Evolutionary conservation across 2,797 vertebrate species (phyloP), one percentile per base, ranked within the genome.

Genomic region (Melanotaenia maccullochi): DNA sequence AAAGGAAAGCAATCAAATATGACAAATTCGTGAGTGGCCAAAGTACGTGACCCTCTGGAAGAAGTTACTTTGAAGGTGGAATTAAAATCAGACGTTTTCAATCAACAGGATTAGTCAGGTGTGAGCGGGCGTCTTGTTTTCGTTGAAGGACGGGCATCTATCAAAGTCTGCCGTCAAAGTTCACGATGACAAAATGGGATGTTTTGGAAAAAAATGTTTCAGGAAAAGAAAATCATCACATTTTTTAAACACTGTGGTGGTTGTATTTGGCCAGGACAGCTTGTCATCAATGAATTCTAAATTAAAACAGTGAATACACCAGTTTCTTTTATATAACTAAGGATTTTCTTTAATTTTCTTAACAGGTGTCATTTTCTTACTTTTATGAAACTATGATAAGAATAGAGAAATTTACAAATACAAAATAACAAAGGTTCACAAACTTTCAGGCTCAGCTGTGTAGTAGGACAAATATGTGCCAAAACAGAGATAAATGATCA

Each of bases 401-500:
- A 42, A 42, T 42, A 14, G 6, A 33, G 32, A 33, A 33, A 33
- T 8, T 42, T 42, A 47, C 16, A 20, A 1, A 47, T 20, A 47
- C 4, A 47, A 20, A 47, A 33, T 3, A n/a, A 20, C 5, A 47
- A 47, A n/a, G 44, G 5, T 47, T 47, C 20, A 47, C 1, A n/a
- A 8, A n/a, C 44, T 20, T 47, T 47, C 18, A 47, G 8, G 18
- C 44, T 2, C 14, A 1, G 22, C 20, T 51, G 14, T 62, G 36
- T 7, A 57, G 65, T 40, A 33, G 9, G 9, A 71, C 51, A 30
- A 77, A 60, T 47, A n/a, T 4, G 56, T 75, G 40, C 44, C 44
- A 20, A 54, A 14, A 25, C 14, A 2, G 52, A 35, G 35, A 64
- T 69, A 22, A 84, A 57, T 38, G 11, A 87, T 40, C 9, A 24